phyloP scores from a whole-genome alignment of 2,888 invertebrate species.

The Idaea biselata region DNA sequence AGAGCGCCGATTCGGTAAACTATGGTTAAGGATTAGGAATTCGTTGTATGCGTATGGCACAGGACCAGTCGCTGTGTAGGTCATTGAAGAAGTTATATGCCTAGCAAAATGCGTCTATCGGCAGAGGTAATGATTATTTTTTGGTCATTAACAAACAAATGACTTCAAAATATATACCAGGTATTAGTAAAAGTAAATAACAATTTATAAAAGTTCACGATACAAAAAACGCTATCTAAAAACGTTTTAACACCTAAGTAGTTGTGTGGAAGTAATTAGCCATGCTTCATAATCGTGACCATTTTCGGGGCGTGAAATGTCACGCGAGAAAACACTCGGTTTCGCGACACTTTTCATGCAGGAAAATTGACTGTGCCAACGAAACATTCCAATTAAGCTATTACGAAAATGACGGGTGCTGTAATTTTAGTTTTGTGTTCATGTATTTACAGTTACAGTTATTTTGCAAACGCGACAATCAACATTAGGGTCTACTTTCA shows the following conservation, averaged over 20 bases:
- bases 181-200: too few species aligned
- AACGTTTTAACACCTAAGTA: conserved; percentile 32
- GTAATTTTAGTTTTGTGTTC: conserved; percentile 34
- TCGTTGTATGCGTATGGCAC: too few species aligned
- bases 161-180: too few species aligned
- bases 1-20: too few species aligned
- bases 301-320: conserved; percentile 51
- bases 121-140: too few species aligned
- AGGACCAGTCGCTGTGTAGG: too few species aligned
- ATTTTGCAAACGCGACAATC: conserved; percentile 35
- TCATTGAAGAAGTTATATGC: too few species aligned
- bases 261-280: conserved; percentile 45
- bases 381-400: conserved; percentile 75
- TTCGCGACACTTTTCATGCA: conserved; percentile 49
- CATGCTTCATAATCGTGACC: conserved; percentile 43
- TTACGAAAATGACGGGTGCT: conserved; percentile 58
- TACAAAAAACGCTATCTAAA: conserved; percentile 22
- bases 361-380: conserved; percentile 59
- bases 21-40: too few species aligned
- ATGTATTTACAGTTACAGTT: conserved; percentile 19
- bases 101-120: too few species aligned
- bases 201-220: too few species aligned
- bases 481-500: too few species aligned
- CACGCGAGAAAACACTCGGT: conserved; percentile 67
- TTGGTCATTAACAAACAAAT: too few species aligned